Evolutionary conservation across 1,140 invertebrate genomes (phyloP), one percentile per base, ranked within the genome.

Genomic region (Fopius arisanus): DNA sequence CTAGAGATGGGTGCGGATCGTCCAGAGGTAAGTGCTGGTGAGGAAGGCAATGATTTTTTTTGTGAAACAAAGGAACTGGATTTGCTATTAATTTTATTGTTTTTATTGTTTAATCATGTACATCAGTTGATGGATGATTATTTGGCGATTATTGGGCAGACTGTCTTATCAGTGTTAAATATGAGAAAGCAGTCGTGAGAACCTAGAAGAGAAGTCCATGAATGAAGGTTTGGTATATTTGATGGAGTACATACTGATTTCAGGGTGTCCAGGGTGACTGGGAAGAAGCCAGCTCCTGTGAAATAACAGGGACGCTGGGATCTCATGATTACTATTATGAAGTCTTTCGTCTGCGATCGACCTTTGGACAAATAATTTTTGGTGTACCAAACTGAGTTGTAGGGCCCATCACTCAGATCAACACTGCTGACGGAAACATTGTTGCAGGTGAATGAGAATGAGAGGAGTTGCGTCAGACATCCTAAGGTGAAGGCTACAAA

Each of bases 341-440:
- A 6, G 12, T 62, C 59, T 37, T 26, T 62, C 69, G 62, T 63
- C 1, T 65, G 16, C 1, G 31, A 26, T 16, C 26, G 43, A 37
- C 66, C 66, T 48, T n/a, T 12, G 67, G 19, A 14, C 10, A 7
- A 31, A 3, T 33, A 65, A 5, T 31, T 40, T 0, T 12, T 14
- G 41, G n/a, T 28, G 63, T 75, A 72, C 74, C 74, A 75, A 26
- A n/a, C 16, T n/a, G 29, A 28, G 19, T 75, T 43, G 63, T 68
- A 75, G 23, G 41, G 28, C 12, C 54, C 51, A 4, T 12, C 28
- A n/a, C 43, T 41, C 26, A 75, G 5, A 1, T 31, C 3, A 40
- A 21, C 12, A 54, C 74, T 75, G 23, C 23, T 14, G 33, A 40
- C 21, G 0, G 23, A 33, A 10, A 75, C 26, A 66, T 72, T 62